Base-by-base conservation (phyloP, 2,113 vertebrate species). In the Esox niger region DNA sequence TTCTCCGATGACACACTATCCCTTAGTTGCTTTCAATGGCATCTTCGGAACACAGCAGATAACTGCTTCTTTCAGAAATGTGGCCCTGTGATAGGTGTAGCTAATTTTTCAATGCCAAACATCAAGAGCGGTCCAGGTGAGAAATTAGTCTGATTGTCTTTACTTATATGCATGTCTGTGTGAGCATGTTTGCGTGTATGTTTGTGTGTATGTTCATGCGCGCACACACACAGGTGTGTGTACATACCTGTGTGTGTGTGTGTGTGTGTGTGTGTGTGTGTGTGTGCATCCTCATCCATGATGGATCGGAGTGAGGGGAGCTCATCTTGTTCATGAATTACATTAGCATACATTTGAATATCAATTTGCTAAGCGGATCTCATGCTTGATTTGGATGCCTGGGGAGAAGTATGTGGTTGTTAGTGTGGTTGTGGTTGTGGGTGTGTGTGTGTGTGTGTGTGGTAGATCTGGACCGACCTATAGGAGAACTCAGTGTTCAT, bases 331-430 rank as follows among this genome's bases (percentile, higher is more conserved):
- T 57, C 55, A 69, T 69, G 74, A 79, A 81, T 76, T 49, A 61
- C 58, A 80, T 87, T 76, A 79, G 75, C 78, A 80, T 87, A 67
- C 60, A 81, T 84, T 81, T 84, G 43, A 81, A 83, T 84, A 66
- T 58, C 3, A 58, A 69, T 80, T 62, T 20, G 64, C 35, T 65
- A 69, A 85, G 80, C 70, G 38, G 66, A 72, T 77, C 79, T 69
- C 56, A 75, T 68, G 75, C 73, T 75, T 68, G 30, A 32, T 63
- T 31, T 62, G 26, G 59, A 73, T 54, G 63, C 63, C 54, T 35
- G 10, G 54, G 3, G 54, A 26, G 25, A 26, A 56, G 2, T 7
- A 54, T 57, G n/a, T 69, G 29, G n/a, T n/a, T n/a, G n/a, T n/a
- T n/a, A n/a, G n/a, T n/a, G n/a, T n/a, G n/a, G n/a, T n/a, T n/a